Conservation (phyloP, 2,888 invertebrate species). For the Cenopis cana region DNA sequence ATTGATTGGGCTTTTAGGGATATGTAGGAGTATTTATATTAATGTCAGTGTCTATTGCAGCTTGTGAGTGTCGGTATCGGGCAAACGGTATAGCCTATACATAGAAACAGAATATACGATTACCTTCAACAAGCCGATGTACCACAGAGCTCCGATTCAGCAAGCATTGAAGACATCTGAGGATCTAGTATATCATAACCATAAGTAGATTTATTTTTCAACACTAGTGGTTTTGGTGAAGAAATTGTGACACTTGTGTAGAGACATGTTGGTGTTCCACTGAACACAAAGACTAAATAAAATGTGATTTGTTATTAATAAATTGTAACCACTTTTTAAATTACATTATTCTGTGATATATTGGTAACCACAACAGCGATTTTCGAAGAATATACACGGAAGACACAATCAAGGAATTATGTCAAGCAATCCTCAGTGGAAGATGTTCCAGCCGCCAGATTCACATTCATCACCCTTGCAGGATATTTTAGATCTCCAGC, state of each 20-base stretch:
- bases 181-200: constrained; percentile 84
- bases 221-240: constrained; percentile 71
- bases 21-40: constrained; percentile 48
- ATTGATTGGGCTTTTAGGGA: constrained; percentile 23
- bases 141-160: constrained; percentile 89
- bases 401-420: constrained; percentile 79
- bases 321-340: constrained; percentile 66
- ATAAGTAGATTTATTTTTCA: constrained; percentile 83
- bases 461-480: constrained; percentile 93
- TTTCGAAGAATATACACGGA: constrained; percentile 80
- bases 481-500: constrained; percentile 91
- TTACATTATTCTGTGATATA: constrained; percentile 81
- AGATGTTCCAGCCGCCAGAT: constrained; percentile 95
- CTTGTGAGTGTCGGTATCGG: constrained; percentile 63
- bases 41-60: constrained; percentile 70
- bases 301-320: constrained; percentile 78
- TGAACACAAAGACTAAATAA: constrained; percentile 70
- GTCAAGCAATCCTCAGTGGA: constrained; percentile 95
- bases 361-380: constrained; percentile 71
- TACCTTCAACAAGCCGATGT: constrained; percentile 69
- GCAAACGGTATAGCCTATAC: constrained; percentile 56
- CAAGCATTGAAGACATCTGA: constrained; percentile 96
- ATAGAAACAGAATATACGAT: constrained; percentile 68
- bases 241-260: constrained; percentile 69
- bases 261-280: constrained; percentile 67